Evolutionary conservation across 2,888 invertebrate species (phyloP), one percentile per base, ranked within the genome.

Genomic region (Chymomyza amoena): DNA sequence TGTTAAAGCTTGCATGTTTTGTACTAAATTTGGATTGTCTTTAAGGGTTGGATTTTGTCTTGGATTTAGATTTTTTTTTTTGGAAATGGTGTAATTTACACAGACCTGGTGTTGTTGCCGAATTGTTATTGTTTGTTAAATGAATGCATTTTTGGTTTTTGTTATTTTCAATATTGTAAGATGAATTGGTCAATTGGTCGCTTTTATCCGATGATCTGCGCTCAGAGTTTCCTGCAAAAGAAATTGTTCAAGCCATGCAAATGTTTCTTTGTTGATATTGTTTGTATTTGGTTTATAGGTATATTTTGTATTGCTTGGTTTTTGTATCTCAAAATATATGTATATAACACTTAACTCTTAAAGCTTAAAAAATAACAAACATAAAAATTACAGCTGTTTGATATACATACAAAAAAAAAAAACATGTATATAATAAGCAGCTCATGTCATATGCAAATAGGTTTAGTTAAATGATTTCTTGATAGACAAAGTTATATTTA

Each of bases 61-160:
- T 63, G 61, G 64, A 16, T 18, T 54, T 54, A n/a, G 52, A 2
- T 52, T 63, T 56, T 63, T 70, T 66, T 68, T 66, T 69, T 74
- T 56, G 70, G 73, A 70, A 70, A 81, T 85, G 83, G 78, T 84
- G 84, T 81, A 85, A 83, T 85, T 87, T 89, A 85, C 87, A 91
- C 91, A 90, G 90, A 92, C 91, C 91, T 92, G 91, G 91, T 90
- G 91, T 91, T 89, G 91, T 91, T 84, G 91, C 91, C 89, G 90
- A 90, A 90, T 91, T 91, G 88, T 90, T 91, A 91, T 91, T 91
- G 90, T 91, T 91, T 90, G 90, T 90, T 90, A 91, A 91, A 90
- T 90, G 90, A 90, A 90, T 91, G 91, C 89, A 84, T 91, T 92
- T 92, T 89, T 88, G 88, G 85, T 83, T 78, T 89, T 91, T 92